Evolutionary conservation across 2,888 invertebrate species (phyloP), one percentile per base, ranked within the genome.

Genomic region (Eucera pruinosa): DNA sequence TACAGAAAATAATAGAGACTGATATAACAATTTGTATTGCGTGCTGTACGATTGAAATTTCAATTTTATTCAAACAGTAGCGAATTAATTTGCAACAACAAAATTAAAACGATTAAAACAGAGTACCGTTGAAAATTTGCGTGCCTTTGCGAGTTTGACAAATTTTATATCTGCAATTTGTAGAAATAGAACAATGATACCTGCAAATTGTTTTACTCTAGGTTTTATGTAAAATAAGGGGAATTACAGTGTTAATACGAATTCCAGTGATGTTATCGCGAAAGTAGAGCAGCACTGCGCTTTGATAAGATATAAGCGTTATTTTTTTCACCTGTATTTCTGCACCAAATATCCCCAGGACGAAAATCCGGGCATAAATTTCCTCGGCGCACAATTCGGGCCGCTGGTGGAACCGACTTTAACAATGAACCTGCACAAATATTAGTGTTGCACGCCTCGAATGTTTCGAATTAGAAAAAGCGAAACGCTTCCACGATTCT

Each of bases 251-350:
- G 47, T n/a, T 52, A 27, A 45, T 43, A 15, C 18, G 7, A 27
- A 54, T n/a, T 18, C n/a, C 41, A 20, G 23, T n/a, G 23, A n/a
- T 13, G 41, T 30, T 55, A 65, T 41, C 55, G 20, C 47, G n/a
- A 4, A 33, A 45, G n/a, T 18, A 30, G 20, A n/a, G 18, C 25
- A 27, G 13, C 27, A 27, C 27, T 18, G 52, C 18, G 27, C 33
- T 27, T 23, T 36, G 45, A 36, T 47, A 64, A 69, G 43, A 45
- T 52, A n/a, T 43, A 52, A 18, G 36, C 25, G 52, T 25, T 43
- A 7, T 23, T 47, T 27, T 64, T 27, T 18, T 30, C 30, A 30
- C 47, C 5, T 11, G 27, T 13, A 5, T 3, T 33, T 30, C 15
- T 2, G 36, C 45, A 15, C 11, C 43, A 25, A 64, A 25, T 6